Percentiles rank a stretch among this genome's conserved stretches.
Evolutionary conservation across 2,888 invertebrate species (phyloP).

Genomic region (Allophyes oxyacanthae): DNA sequence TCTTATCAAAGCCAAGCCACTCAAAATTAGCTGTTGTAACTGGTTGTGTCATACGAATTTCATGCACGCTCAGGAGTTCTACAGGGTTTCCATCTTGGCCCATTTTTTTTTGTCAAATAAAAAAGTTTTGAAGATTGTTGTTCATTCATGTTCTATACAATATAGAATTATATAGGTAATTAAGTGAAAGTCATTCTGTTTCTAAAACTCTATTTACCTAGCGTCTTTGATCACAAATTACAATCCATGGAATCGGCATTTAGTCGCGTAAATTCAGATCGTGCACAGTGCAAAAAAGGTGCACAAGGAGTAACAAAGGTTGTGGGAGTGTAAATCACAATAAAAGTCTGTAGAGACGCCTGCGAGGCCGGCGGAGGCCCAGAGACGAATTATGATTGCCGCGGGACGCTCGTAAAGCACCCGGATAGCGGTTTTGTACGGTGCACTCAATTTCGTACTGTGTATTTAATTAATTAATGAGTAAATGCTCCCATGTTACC

Average conservation of each 20-base stretch:
- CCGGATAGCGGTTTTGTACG: slow-evolving; percentile 61
- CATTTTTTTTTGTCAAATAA: too few relatives aligned
- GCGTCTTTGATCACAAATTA: slow-evolving; percentile 33
- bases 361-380: slow-evolving; percentile 71
- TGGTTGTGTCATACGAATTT: too few relatives aligned
- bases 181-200: too few relatives aligned
- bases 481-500: slow-evolving; percentile 47
- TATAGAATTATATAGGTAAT: too few relatives aligned
- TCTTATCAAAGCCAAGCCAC: too few relatives aligned
- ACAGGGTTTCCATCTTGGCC: too few relatives aligned
- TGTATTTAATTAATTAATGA: slow-evolving; percentile 61
- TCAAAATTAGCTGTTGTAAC: too few relatives aligned
- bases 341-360: slow-evolving; percentile 85
- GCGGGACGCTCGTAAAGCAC: slow-evolving; percentile 71
- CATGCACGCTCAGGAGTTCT: too few relatives aligned
- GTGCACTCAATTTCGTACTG: slow-evolving; percentile 61
- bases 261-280: slow-evolving; percentile 63
- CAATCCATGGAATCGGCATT: slow-evolving; percentile 57
- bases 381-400: slow-evolving; percentile 80
- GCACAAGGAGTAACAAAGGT: slow-evolving; percentile 66
- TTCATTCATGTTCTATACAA: too few relatives aligned
- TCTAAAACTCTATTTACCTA: too few relatives aligned
- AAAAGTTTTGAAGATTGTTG: too few relatives aligned
- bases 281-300: slow-evolving; percentile 60
- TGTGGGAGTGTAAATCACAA: slow-evolving; percentile 84